Percentiles rank a stretch among this genome's conserved stretches.
Evolutionary conservation across 1,140 invertebrate species (phyloP).

Genomic region (Batillaria attramentaria): DNA sequence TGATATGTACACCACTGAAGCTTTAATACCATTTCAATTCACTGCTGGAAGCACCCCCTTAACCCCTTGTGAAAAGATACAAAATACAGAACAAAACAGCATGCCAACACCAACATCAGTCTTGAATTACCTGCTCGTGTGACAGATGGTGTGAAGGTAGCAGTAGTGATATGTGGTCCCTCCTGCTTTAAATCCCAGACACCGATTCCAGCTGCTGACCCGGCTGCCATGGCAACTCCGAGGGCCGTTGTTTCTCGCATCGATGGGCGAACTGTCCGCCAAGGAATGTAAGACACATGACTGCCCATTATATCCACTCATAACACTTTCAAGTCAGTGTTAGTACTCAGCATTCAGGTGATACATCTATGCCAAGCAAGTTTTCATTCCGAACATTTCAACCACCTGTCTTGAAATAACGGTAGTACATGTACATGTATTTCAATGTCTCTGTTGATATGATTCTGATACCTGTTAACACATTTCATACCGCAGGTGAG

Average conservation of each 20-base stretch:
- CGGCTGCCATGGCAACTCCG: slow-evolving; percentile 92
- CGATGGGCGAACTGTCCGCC: slow-evolving; percentile 86
- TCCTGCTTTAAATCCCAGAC: slow-evolving; percentile 59
- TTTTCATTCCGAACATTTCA: neutral
- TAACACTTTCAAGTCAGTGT: neutral
- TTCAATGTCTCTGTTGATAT: no score
- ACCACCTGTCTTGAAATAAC: neutral
- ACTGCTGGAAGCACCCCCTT: neutral
- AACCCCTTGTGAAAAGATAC: neutral
- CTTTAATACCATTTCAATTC: neutral
- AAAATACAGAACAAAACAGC: no score
- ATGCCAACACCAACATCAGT: no score
- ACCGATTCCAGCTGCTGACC: slow-evolving; percentile 82
- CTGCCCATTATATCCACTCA: neutral
- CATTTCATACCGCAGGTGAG: no score
- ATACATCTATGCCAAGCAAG: neutral
- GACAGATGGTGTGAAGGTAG: slow-evolving; percentile 85
- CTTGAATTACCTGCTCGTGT: slow-evolving; percentile 82
- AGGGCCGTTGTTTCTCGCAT: slow-evolving; percentile 91
- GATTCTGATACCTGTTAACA: no score
- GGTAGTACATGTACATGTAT: neutral
- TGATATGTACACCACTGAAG: no score
- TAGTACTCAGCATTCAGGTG: neutral
- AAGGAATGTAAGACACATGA: neutral
- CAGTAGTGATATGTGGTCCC: slow-evolving; percentile 78